phyloP scores from a whole-genome alignment of 2,888 invertebrate genomes.

The Dryobota labecula region DNA sequence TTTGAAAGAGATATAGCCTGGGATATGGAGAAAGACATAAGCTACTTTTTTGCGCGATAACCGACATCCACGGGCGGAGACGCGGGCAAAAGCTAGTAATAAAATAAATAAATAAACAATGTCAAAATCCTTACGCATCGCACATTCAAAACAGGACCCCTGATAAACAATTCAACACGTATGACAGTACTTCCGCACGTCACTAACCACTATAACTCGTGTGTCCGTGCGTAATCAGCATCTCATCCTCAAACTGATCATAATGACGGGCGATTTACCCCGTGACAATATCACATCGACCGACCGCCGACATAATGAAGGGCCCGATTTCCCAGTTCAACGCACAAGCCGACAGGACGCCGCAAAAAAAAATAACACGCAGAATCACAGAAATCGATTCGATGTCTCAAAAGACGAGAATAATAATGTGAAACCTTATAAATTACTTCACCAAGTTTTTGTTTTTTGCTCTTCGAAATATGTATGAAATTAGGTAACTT shows the following conservation, averaged over 20 bases:
- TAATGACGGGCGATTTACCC: conserved; percentile 60
- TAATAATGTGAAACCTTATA: conserved; percentile 1
- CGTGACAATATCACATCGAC: conserved; percentile 49
- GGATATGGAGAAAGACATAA: no score
- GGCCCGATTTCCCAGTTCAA: conserved; percentile 66
- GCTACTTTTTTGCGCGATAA: no score
- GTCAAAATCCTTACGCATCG: neutral
- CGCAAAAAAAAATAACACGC: conserved; percentile 60
- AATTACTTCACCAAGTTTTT: conserved; percentile 12
- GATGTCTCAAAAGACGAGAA: conserved; percentile 25
- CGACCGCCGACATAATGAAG: conserved; percentile 51
- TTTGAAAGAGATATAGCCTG: no score
- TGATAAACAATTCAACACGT: conserved; percentile 20
- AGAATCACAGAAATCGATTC: conserved; percentile 42
- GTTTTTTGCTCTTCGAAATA: neutral
- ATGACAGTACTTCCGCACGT: conserved; percentile 23
- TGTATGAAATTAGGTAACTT: conserved; percentile 27
- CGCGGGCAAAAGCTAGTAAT: no score
- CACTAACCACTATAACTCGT: conserved; percentile 35
- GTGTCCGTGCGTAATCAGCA: conserved; percentile 53
- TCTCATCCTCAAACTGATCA: conserved; percentile 45
- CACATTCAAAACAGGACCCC: neutral
- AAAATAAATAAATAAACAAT: neutral
- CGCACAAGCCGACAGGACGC: conserved; percentile 58
- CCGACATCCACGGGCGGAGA: no score